Evolutionary conservation across 35 echinoderm and acorn worm species (phyloP).

Genomic region (Ptychodera flava): DNA sequence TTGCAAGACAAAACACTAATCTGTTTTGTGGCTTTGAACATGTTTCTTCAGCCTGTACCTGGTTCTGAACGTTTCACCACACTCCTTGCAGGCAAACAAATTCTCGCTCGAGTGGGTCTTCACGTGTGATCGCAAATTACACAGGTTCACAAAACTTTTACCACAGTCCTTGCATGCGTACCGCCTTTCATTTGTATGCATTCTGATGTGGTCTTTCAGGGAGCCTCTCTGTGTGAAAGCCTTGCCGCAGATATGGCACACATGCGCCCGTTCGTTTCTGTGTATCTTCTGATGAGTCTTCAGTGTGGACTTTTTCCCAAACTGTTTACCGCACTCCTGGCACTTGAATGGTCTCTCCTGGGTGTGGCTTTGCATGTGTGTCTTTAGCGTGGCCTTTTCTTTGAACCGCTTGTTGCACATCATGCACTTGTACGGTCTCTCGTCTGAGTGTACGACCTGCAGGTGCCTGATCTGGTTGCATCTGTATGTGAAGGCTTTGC

Average conservation of each 20-base stretch:
- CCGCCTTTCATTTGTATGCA: constrained; percentile 6
- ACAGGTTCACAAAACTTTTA: neutral
- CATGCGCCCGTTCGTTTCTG: too few relatives aligned
- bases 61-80: too few relatives aligned
- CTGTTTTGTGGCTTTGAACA: too few relatives aligned
- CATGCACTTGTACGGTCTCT: constrained; percentile 14
- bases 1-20: too few relatives aligned
- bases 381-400: constrained; percentile 10
- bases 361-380: constrained; percentile 15
- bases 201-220: too few relatives aligned
- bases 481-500: neutral
- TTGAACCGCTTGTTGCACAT: constrained; percentile 26
- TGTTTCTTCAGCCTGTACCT: too few relatives aligned
- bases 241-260: too few relatives aligned
- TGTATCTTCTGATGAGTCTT: constrained; percentile 17
- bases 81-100: too few relatives aligned
- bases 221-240: too few relatives aligned
- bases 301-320: constrained; percentile 21
- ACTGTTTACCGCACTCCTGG: constrained; percentile 11
- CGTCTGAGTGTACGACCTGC: constrained; percentile 8
- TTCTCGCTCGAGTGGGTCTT: neutral
- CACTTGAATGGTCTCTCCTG: constrained; percentile 22
- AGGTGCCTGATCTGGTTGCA: constrained; percentile 2
- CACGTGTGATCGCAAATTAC: constrained; percentile 9
- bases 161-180: constrained; percentile 15